Conservation (phyloP, 2,888 invertebrate species). For the Protula sp. region DNA sequence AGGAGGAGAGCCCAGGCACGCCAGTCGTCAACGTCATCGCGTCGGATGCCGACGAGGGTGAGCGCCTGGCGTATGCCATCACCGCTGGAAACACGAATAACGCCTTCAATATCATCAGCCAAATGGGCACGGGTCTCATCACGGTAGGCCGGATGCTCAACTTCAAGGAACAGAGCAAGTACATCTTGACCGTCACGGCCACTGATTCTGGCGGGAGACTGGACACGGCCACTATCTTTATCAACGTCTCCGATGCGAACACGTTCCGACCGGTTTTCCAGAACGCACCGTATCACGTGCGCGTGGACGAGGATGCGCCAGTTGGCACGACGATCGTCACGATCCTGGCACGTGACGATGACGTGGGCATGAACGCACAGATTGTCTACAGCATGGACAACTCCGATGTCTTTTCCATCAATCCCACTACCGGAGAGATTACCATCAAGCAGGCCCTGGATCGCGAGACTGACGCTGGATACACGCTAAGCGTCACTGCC, state of each 20-base stretch:
- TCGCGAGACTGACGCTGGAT: constrained; percentile 72
- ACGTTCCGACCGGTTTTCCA: constrained; percentile 90
- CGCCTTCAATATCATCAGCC: constrained; percentile 75
- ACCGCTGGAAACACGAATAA: constrained; percentile 51
- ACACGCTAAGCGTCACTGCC: constrained; percentile 81
- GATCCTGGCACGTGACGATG: constrained; percentile 86
- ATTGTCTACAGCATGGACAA: constrained; percentile 56
- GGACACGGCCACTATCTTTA: constrained; percentile 82
- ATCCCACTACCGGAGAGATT: constrained; percentile 88
- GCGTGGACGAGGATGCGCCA: constrained; percentile 72
- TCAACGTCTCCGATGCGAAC: constrained; percentile 91
- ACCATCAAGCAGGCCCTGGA: constrained; percentile 79
- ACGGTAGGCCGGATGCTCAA: constrained; percentile 86
- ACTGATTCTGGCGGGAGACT: constrained; percentile 83
- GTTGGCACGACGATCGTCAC: constrained; percentile 86
- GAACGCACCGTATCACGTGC: constrained; percentile 71
- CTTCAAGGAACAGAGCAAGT: constrained; percentile 81
- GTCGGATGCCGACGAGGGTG: constrained; percentile 87
- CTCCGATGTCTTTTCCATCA: constrained; percentile 70
- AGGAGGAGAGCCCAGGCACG: constrained; percentile 73
- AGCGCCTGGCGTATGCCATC: constrained; percentile 80
- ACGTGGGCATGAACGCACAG: constrained; percentile 86
- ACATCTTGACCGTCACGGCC: constrained; percentile 65
- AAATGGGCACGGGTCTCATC: constrained; percentile 65
- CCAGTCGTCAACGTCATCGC: constrained; percentile 89